Base-by-base conservation (phyloP, 2,113 vertebrate species). In the Myotis yumanensis region DNA sequence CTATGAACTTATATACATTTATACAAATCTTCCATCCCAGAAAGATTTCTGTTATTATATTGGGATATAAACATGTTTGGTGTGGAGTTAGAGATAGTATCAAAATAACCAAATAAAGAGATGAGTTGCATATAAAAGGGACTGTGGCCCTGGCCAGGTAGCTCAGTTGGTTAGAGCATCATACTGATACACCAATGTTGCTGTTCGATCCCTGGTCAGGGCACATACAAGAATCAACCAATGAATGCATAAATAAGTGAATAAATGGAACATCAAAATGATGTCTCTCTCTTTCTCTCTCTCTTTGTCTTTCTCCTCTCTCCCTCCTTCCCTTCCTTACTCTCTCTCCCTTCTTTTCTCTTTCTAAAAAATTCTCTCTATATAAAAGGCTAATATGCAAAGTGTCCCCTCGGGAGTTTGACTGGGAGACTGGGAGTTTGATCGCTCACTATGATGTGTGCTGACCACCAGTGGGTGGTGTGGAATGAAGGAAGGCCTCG, bases 11-110 rank as follows among this genome's bases (percentile, higher is more conserved):
- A 57, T 5, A 37, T 40, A 92, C 22, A 87, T 87, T 95, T 73
- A 59, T 16, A 69, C 80, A 80, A 43, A 23, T 62, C 51, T 93
- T 62, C 30, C 35, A 40, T 52, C 35, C 92, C 76, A 80, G 43
- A 96, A 94, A 68, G 20, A 87, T 86, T 72, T 92, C 11, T 46
- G 22, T 96, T 86, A 75, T 66, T 62, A 83, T 72, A 18, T 28
- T 66, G 37, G 40, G 57, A 43, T 12, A 83, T 5, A 83, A 79
- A 72, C 9, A 72, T 84, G 52, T 86, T 54, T 69, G 25, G 32
- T 95, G 9, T 82, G 20, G 30, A 46, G 64, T 46, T 83, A 28
- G 20, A 86, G 71, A 30, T 66, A 10, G 30, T 51, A 88, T 80
- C 72, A 86, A 86, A 95, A 72, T 46, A 79, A n/a, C n/a, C 11